Base-by-base conservation (phyloP, 2,113 vertebrate species). In the Corythaixoides concolor region DNA sequence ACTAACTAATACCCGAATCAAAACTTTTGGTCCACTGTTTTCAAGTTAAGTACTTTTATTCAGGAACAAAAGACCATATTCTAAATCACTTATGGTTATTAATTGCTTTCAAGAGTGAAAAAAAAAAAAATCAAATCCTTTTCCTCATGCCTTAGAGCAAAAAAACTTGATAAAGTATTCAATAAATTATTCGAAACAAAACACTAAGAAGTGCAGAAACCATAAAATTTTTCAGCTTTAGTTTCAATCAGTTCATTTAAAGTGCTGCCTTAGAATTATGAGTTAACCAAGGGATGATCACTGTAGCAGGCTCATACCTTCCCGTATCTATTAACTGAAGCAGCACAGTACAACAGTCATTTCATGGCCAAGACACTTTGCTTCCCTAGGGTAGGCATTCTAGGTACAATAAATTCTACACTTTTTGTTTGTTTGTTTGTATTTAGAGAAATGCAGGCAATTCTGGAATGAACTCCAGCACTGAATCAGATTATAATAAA, bases 131-230 rank as follows among this genome's bases (percentile, higher is more conserved):
- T 10, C 35, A 15, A 45, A 80, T n/a, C 11, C 4, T 86, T 88
- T 80, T 70, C 26, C 19, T 75, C 43, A 30, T 62, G 27, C 15
- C 63, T 80, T 28, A 11, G 15, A 91, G 66, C 6, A 80, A 93
- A 92, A 53, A 30, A 5, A 23, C 53, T 52, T 30, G 37, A 73
- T 64, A 68, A 76, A 64, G 32, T 37, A 84, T 45, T 77, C 33
- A 35, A 82, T 84, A 63, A 87, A 94, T 92, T 75, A 87, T 87
- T 92, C 18, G 63, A 59, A 86, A 88, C 30, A 70, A 95, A 91
- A 27, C 43, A 93, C 33, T 91, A 17, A 35, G 4, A 84, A 91
- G 53, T 35, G 45, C 49, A 80, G 33, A 79, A 85, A 76, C 45
- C 4, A 11, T 39, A 80, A 37, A 5, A 11, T 58, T 56, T 72